Percentiles rank a stretch among this genome's conserved stretches.
Evolutionary conservation across 2,113 vertebrate species (phyloP).

Genomic region (Phaethornis superciliosus): DNA sequence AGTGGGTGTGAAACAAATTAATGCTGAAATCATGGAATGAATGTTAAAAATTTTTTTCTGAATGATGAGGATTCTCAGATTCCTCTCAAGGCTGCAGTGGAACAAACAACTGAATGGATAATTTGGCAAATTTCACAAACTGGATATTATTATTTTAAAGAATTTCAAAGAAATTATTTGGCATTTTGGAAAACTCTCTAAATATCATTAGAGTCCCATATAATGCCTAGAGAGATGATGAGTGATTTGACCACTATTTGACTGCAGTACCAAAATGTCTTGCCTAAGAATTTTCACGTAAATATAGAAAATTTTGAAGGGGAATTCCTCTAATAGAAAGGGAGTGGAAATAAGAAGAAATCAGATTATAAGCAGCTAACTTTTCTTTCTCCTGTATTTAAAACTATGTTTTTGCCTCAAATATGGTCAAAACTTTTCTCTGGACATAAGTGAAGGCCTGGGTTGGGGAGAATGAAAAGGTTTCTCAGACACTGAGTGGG

Average conservation of each 20-base stretch:
- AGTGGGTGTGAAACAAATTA: slow-evolving; percentile 19
- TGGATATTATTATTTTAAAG: background rate
- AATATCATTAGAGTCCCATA: slow-evolving; percentile 35
- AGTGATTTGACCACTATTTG: background rate
- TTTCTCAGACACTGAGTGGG: background rate
- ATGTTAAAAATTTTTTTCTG: background rate
- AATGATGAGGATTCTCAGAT: background rate
- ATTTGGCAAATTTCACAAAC: background rate
- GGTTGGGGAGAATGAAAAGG: background rate
- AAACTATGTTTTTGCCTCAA: background rate
- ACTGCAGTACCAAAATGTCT: background rate
- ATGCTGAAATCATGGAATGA: background rate
- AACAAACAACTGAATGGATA: background rate
- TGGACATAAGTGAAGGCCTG: background rate
- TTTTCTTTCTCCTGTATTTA: background rate
- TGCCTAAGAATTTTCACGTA: background rate
- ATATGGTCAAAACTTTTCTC: background rate
- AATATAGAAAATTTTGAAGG: background rate
- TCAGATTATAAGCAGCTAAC: background rate
- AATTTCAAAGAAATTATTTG: background rate
- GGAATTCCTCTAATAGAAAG: background rate
- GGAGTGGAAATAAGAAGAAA: background rate
- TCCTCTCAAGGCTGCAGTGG: background rate
- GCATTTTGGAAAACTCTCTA: background rate
- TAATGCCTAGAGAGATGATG: background rate